Conservation (phyloP, 30 jellyfish, hydroid and myxozoan species). For the Aurelia sp. region DNA sequence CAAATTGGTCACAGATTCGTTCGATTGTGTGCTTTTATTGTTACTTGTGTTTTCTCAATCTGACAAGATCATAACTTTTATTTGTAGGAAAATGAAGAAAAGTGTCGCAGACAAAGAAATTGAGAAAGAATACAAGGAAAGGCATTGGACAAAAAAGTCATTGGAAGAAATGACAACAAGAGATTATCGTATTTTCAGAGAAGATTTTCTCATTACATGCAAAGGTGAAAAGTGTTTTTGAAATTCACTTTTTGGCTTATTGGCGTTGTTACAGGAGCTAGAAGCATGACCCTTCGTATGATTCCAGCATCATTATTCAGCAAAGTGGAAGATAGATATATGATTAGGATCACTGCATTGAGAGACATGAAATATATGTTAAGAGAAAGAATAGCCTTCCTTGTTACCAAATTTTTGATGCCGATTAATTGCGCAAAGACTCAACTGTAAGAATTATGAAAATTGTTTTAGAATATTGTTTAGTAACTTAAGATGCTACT, state of each 20-base stretch:
- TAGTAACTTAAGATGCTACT: no score
- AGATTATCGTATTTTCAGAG: slow-evolving; percentile 98
- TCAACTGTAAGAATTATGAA: no score
- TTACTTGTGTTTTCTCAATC: background rate
- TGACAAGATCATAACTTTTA: background rate
- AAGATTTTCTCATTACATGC: slow-evolving; percentile 88
- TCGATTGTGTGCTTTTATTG: no score
- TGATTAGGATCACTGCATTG: no score
- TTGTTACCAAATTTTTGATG: no score
- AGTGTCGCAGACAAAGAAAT: slow-evolving; percentile 82
- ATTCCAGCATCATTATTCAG: background rate
- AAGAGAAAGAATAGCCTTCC: no score
- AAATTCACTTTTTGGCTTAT: background rate
- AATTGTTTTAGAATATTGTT: no score
- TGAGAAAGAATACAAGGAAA: slow-evolving; percentile 80
- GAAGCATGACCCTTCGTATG: background rate
- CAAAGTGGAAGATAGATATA: no score
- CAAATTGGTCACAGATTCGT: no score
- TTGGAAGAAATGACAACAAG: slow-evolving; percentile 91
- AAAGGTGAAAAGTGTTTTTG: slow-evolving; percentile 58
- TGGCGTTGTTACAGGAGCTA: background rate
- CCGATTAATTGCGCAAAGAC: no score
- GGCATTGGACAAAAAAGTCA: slow-evolving; percentile 96
- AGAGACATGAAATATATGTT: no score
- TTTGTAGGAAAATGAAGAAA: slow-evolving; percentile 65